Conservation (phyloP, 2,797 vertebrate genomes). For the Pygocentrus nattereri region DNA sequence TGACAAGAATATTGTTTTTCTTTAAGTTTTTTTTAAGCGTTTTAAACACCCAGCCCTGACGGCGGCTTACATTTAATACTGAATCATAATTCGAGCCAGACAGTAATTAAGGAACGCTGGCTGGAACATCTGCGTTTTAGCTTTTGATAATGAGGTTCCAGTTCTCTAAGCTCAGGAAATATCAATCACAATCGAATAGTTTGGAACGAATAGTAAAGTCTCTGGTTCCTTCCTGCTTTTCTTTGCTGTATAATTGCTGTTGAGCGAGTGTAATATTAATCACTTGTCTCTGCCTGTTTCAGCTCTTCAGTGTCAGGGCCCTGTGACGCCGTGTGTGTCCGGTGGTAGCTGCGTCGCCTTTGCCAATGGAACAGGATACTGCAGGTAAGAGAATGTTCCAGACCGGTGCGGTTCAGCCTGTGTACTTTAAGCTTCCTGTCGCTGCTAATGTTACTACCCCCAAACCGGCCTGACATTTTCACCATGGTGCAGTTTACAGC, state of each 20-base stretch:
- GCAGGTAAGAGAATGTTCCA: constrained; percentile 84
- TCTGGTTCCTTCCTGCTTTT: constrained; percentile 1
- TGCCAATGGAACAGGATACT: constrained; percentile 89
- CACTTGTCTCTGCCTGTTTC: constrained; percentile 60
- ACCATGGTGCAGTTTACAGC: neutral
- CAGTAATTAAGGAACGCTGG: constrained; percentile 9
- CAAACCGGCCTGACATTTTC: constrained; percentile 8
- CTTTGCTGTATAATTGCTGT: constrained; percentile 17
- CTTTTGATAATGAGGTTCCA: constrained; percentile 10
- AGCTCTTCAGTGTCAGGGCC: constrained; percentile 92
- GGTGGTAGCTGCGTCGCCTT: constrained; percentile 87
- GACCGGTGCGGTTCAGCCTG: constrained; percentile 1
- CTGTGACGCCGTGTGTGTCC: constrained; percentile 88
- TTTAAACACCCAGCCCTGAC: neutral
- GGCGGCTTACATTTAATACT: neutral
- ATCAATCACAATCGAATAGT: neutral
- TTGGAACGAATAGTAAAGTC: neutral
- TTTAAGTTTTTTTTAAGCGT: no score
- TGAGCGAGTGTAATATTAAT: constrained; percentile 2
- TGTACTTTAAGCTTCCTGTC: constrained; percentile 6
- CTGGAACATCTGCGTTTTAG: neutral
- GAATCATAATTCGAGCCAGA: neutral
- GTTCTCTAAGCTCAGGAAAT: neutral
- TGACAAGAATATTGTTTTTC: no score
- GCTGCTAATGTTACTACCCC: neutral